These are phyloP conservation scores for Crocodylus rhombifer DNA, from an alignment of 2,797 vertebrate genomes.

Conservation along the genomic window DNA sequence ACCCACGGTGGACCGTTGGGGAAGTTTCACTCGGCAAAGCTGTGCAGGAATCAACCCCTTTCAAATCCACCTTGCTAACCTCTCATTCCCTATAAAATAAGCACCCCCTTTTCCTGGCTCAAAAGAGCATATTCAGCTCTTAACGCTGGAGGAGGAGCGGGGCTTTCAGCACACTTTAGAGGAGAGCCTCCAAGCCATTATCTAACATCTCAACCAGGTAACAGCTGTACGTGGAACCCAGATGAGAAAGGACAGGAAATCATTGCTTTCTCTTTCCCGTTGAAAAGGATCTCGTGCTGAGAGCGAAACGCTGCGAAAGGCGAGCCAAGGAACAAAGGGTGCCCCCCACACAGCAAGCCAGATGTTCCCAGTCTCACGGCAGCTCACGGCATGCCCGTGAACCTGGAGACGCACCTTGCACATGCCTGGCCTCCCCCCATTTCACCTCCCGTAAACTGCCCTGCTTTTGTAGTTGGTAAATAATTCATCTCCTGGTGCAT, in stretches of 20 bases:
- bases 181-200: conserved; percentile 57
- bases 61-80: neutral
- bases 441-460: neutral
- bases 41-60: too few species aligned
- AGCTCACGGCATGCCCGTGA: neutral
- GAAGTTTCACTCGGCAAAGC: conserved; percentile 74
- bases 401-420: neutral
- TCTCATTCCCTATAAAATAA: conserved; percentile 11
- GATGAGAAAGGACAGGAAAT: conserved; percentile 65
- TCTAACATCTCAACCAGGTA: conserved; percentile 69
- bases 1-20: neutral
- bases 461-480: conserved; percentile 59
- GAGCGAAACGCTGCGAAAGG: conserved; percentile 69
- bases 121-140: conserved; percentile 63
- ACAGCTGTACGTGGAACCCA: conserved; percentile 68
- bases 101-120: conserved; percentile 45
- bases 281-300: conserved; percentile 70
- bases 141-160: neutral
- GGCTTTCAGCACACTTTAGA: conserved; percentile 67
- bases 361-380: neutral
- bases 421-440: conserved; percentile 24
- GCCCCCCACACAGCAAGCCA: conserved; percentile 44
- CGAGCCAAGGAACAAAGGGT: conserved; percentile 68
- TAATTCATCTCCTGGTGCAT: conserved; percentile 52
- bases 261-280: neutral